Base-by-base conservation (phyloP, 2,797 vertebrate genomes). In the Periparus ater region DNA sequence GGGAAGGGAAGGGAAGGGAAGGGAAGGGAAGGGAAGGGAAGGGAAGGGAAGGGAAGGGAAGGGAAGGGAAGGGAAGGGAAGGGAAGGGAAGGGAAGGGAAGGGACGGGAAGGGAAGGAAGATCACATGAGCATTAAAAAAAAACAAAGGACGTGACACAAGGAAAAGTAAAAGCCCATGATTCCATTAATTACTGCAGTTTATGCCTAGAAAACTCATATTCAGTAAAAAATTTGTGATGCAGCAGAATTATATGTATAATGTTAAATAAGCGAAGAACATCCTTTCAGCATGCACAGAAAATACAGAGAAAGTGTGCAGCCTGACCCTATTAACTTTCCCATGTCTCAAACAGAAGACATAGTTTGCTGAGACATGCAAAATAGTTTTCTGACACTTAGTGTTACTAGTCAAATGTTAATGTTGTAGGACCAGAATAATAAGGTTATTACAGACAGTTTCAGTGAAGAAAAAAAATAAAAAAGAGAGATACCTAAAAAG, bases 401-500 rank as follows among this genome's bases (percentile, higher is more conserved):
- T 57, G 10, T 80, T 73, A 65, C 34, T 51, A 55, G 21, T 51
- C 30, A 91, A 85, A 87, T 50, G 25, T 44, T 85, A 94, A 55
- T 74, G 34, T 61, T 62, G 25, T 61, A 85, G 42, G 57, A 48
- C 38, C 21, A 70, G 77, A 87, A 70, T 3, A 47, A 21, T 54
- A 71, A 87, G 13, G 2, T 53, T 83, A 60, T 61, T 73, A 38
- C 27, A 82, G 54, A 68, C 4, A 66, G 7, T 42, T 82, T 85
- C 45, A 53, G 16, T 25, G 18, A 87, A 57, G 22, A 9, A 5
- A 8, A 13, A 16, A 8, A 18, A 20, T 42, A 61, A 26, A 40
- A 40, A 40, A 10, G 6, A 20, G 0, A n/a, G 1, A 30, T 3
- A n/a, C 7, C 5, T 6, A 17, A 57, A 73, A 74, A 13, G 2